Percentiles rank a stretch among this genome's conserved stretches.
These are phyloP conservation scores for Cotesia vestalis DNA, from an alignment of 1,140 invertebrate genomes.

Conservation along the genomic window DNA sequence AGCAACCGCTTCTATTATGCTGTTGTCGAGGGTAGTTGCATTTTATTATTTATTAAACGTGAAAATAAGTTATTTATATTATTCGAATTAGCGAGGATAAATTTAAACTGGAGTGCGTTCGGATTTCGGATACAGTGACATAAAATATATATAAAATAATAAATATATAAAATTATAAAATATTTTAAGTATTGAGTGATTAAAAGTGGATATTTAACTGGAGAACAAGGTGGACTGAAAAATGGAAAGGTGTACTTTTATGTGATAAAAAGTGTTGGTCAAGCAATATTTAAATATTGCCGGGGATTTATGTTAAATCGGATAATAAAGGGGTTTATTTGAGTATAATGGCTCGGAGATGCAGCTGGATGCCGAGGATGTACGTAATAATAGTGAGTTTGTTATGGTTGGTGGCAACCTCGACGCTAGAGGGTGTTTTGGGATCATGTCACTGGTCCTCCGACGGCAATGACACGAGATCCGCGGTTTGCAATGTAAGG, in stretches of 20 bases:
- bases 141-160: not conserved
- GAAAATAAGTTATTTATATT: not conserved
- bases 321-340: not conserved
- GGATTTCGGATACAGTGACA: not conserved
- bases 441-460: conserved; percentile 69
- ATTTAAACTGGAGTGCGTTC: too few relatives aligned
- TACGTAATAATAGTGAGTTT: conserved; percentile 39
- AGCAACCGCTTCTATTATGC: too few relatives aligned
- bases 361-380: conserved; percentile 43
- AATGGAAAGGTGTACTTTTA: conserved; percentile 37
- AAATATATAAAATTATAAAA: not conserved
- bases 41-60: too few relatives aligned
- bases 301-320: too few relatives aligned
- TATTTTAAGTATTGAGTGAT: not conserved
- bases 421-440: conserved; percentile 38
- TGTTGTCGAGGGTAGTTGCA: too few relatives aligned
- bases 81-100: too few relatives aligned
- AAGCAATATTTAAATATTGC: conserved; percentile 1
- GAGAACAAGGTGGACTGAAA: conserved; percentile 14
- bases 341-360: conserved; percentile 48
- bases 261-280: conserved; percentile 45
- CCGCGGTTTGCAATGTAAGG: conserved; percentile 75
- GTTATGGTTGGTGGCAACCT: conserved; percentile 37
- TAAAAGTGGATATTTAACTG: conserved; percentile 10
- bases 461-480: conserved; percentile 71